Base-by-base conservation (phyloP, 2,113 vertebrate genomes). In the Cynopterus brachyotis region DNA sequence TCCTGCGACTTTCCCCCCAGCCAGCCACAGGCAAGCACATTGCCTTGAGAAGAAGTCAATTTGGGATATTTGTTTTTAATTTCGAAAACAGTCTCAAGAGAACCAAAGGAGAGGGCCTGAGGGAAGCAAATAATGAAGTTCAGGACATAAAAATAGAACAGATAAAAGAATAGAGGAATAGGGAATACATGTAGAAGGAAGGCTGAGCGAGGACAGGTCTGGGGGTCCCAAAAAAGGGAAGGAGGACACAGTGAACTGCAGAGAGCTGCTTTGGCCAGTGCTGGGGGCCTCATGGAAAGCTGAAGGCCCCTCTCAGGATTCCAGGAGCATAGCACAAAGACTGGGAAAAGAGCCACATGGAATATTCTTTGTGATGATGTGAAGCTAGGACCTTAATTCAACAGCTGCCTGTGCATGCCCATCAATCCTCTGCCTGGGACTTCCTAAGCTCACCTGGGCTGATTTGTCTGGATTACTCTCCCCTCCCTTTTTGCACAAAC, bases 31-130 rank as follows among this genome's bases (percentile, higher is more conserved):
- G 96, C 94, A 95, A 97, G 84, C 80, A 88, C 93, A 91, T 59
- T 94, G 94, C 97, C 97, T 89, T 85, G 94, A 96, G 93, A 83
- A 92, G n/a, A 95, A 96, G 93, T 85, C 72, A 35, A 32, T 96
- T 96, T 94, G 3, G 76, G 83, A 59, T 96, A 94, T 98, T 95
- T 97, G 96, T 92, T 96, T 96, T 96, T 94, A 88, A 96, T 96
- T 96, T 97, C 91, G 73, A 73, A 94, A 96, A 85, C 37, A 73
- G 70, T 95, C 96, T 96, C 97, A 75, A n/a, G 95, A 95, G 95
- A 88, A 90, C 85, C 76, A 66, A 62, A 72, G 92, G 67, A 92
- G 45, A 90, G 5, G 40, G 72, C 76, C 89, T 73, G 42, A 90
- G 91, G 93, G 93, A 50, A 96, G 90, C 66, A 75, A 50, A 59